Conservation (phyloP, 2,797 vertebrate species). For the Bradypus variegatus region DNA sequence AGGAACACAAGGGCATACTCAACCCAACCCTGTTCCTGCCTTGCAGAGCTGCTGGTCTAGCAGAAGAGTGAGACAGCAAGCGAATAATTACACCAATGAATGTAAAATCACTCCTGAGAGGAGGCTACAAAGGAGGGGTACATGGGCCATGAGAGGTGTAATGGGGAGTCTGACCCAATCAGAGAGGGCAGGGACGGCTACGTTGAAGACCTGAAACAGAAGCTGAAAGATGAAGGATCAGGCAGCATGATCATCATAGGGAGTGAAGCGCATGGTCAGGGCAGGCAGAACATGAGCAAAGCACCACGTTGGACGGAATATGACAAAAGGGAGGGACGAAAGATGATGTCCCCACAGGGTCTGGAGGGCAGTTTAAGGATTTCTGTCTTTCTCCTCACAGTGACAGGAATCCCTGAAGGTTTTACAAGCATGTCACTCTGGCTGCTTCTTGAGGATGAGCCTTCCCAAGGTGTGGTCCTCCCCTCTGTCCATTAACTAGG, state of each 20-base stretch:
- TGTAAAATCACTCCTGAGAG: neutral
- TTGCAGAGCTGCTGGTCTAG: neutral
- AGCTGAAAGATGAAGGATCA: neutral
- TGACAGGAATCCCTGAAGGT: neutral
- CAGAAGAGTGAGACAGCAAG: neutral
- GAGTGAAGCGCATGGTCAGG: accelerated
- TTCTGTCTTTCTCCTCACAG: neutral
- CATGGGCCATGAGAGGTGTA: neutral
- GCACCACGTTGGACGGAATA: neutral
- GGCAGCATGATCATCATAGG: neutral
- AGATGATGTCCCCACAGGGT: neutral
- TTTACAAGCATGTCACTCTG: neutral
- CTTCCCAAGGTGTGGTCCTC: neutral
- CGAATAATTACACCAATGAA: neutral
- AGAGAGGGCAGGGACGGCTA: neutral
- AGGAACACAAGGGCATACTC: accelerated
- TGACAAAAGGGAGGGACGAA: neutral
- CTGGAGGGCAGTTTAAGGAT: neutral
- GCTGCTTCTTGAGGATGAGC: neutral
- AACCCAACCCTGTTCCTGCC: neutral
- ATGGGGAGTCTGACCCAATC: neutral
- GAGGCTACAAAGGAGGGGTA: neutral
- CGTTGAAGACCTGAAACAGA: neutral
- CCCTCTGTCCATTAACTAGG: neutral
- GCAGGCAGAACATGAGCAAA: neutral